Evolutionary conservation across 1,140 invertebrate species (phyloP).

Genomic region (Aphis gossypii): DNA sequence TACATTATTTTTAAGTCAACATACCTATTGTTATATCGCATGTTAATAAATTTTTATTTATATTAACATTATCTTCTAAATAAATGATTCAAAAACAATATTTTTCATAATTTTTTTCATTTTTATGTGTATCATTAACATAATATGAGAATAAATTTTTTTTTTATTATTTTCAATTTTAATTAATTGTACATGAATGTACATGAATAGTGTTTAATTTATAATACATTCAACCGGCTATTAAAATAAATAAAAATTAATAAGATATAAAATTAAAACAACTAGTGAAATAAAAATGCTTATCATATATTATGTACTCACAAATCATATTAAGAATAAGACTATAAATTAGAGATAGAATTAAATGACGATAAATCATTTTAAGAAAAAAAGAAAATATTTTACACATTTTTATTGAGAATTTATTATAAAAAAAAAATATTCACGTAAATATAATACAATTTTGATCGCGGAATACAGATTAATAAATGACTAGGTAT

Average conservation of each 20-base stretch:
- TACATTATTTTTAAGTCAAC: background rate
- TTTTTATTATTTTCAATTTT: too few species aligned
- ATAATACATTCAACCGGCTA: background rate
- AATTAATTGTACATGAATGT: too few species aligned
- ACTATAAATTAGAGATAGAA: background rate
- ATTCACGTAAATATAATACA: background rate
- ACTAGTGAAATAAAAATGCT: background rate
- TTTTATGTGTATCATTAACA: too few species aligned
- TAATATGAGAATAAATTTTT: too few species aligned
- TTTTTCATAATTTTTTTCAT: too few species aligned
- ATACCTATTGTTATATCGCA: too few species aligned
- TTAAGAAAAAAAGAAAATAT: background rate
- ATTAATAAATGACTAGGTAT: constrained; percentile 16
- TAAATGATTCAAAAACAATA: too few species aligned
- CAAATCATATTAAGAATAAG: background rate
- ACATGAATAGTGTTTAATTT: too few species aligned
- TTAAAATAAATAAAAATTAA: background rate
- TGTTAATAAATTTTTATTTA: too few species aligned
- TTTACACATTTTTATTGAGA: background rate
- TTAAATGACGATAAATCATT: background rate
- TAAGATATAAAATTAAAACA: background rate
- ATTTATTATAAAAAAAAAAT: background rate
- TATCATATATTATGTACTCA: background rate
- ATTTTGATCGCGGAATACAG: background rate
- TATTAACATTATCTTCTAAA: too few species aligned